A percentile compares a stretch with the other conserved stretches of the same genome.
Evolutionary conservation across 2,797 vertebrate species (phyloP).

Genomic region (Cygnus olor): DNA sequence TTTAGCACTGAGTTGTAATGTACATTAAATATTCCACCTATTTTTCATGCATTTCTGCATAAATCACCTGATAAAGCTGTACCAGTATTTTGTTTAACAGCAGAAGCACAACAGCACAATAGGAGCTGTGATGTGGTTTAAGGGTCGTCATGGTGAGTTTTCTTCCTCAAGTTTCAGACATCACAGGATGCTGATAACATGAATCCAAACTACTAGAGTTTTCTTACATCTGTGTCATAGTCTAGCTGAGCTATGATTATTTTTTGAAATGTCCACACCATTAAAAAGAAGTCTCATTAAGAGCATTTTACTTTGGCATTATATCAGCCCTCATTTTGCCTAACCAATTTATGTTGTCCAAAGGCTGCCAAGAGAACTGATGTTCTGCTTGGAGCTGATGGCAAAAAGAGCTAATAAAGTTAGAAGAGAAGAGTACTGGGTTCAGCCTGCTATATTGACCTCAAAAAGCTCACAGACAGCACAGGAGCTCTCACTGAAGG

Average conservation of each 20-base stretch:
- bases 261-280: background rate
- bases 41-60: background rate
- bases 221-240: background rate
- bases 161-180: background rate
- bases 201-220: background rate
- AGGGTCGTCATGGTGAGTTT: background rate
- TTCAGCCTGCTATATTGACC: background rate
- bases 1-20: background rate
- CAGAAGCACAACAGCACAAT: background rate
- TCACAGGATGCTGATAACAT: background rate
- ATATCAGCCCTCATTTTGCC: background rate
- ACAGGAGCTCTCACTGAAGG: background rate
- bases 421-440: accelerated
- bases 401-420: background rate
- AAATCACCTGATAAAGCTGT: background rate
- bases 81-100: background rate
- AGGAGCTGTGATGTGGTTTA: background rate
- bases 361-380: accelerated
- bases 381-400: background rate
- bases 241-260: background rate
- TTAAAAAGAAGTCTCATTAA: background rate
- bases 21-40: background rate
- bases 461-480: background rate
- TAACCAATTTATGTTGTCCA: background rate
- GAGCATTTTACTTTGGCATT: background rate